A percentile compares a stretch with the other conserved stretches of the same genome.
phyloP scores from a whole-genome alignment of 2,888 invertebrate genomes.

The Lampropteryx suffumata region DNA sequence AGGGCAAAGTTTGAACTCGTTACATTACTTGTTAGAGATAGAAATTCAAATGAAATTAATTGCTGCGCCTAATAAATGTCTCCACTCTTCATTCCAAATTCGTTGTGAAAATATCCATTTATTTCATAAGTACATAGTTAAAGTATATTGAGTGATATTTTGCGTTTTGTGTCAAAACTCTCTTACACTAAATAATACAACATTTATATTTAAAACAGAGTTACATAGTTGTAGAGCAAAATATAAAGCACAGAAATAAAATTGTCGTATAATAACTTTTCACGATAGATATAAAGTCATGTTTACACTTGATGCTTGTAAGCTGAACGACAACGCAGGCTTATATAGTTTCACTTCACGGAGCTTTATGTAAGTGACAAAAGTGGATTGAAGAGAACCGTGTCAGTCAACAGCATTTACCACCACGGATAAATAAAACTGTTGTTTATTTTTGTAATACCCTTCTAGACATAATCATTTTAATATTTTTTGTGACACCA shows the following conservation, averaged over 20 bases:
- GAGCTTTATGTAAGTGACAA: slow-evolving; percentile 27
- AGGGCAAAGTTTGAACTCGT: slow-evolving; percentile 5
- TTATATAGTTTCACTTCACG: slow-evolving; percentile 25
- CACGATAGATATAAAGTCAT: slow-evolving; percentile 18
- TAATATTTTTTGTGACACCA: too few species aligned
- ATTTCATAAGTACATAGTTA: too few species aligned
- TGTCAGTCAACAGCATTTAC: slow-evolving; percentile 13
- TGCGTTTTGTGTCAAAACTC: too few species aligned
- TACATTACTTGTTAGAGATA: slow-evolving; percentile 23
- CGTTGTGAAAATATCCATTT: slow-evolving; percentile 42
- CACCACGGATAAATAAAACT: too few species aligned
- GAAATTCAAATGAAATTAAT: slow-evolving; percentile 35
- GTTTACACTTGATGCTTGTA: slow-evolving; percentile 9
- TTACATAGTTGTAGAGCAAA: too few species aligned
- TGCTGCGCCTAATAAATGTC: slow-evolving; percentile 37
- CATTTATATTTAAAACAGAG: too few species aligned
- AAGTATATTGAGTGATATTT: too few species aligned
- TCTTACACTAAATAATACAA: too few species aligned
- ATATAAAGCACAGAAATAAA: too few species aligned
- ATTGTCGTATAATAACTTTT: slow-evolving; percentile 5
- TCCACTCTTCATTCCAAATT: slow-evolving; percentile 45
- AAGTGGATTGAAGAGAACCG: slow-evolving; percentile 21
- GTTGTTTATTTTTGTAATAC: too few species aligned
- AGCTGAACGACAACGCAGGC: slow-evolving; percentile 23
- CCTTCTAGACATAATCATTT: too few species aligned